Conservation (phyloP, 2,888 invertebrate genomes). For the Orthosia cruda region DNA sequence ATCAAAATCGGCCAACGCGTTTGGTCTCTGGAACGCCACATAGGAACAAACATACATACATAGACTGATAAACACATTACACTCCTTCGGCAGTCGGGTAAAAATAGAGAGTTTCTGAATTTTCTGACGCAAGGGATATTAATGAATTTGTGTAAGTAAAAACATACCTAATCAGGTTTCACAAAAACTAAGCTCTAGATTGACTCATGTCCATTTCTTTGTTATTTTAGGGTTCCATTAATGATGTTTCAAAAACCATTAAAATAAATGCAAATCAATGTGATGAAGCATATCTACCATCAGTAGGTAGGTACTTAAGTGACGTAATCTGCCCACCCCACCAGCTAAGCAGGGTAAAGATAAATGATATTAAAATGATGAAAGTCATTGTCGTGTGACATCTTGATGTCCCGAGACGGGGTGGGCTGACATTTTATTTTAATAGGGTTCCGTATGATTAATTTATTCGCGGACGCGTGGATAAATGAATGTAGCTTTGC, state of each 20-base stretch:
- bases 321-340: constrained; percentile 43
- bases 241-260: background rate
- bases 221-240: background rate
- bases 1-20: no score
- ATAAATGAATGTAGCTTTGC: constrained; percentile 39
- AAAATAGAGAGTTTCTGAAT: no score
- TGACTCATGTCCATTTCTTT: background rate
- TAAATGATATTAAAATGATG: constrained; percentile 75
- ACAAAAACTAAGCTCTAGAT: background rate
- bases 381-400: constrained; percentile 71
- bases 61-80: no score
- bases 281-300: background rate
- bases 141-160: no score
- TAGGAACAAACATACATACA: no score
- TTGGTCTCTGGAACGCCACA: no score
- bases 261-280: constrained; percentile 9
- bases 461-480: constrained; percentile 44
- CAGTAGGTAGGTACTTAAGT: background rate
- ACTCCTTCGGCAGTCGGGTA: no score
- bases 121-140: no score
- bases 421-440: constrained; percentile 60
- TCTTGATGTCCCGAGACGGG: constrained; percentile 50
- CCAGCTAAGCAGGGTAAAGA: constrained; percentile 42
- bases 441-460: constrained; percentile 63
- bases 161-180: no score